A percentile compares a stretch with the other conserved stretches of the same genome.
phyloP scores from a whole-genome alignment of 23 tunicate species.

The Oikopleura dioica region DNA sequence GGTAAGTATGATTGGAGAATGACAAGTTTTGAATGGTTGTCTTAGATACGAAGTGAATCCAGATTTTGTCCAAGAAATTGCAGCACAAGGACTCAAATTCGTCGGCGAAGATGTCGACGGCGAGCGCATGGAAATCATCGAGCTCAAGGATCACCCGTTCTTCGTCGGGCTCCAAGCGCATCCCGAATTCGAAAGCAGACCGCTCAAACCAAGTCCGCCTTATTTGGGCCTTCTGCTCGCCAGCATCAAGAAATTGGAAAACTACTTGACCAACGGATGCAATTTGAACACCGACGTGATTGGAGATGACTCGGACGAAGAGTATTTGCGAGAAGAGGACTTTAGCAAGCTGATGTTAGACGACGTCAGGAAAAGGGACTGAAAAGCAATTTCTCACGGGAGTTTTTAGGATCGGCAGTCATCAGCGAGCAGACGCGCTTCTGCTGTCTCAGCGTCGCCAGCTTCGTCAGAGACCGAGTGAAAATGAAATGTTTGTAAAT shows the following conservation, averaged over 20 bases:
- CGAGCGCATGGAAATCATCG: slow-evolving; percentile 69
- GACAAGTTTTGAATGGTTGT: background rate
- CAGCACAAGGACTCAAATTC: slow-evolving; percentile 52
- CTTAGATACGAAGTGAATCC: slow-evolving; percentile 64
- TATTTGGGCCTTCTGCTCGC: slow-evolving; percentile 73
- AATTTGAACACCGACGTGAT: background rate
- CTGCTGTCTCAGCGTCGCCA: too few relatives aligned
- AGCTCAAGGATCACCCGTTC: slow-evolving; percentile 63
- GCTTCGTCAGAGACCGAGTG: too few relatives aligned
- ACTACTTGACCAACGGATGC: slow-evolving; percentile 35
- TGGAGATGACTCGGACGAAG: background rate
- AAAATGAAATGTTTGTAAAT: too few relatives aligned
- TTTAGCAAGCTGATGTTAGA: background rate
- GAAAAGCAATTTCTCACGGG: too few relatives aligned
- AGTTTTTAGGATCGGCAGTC: too few relatives aligned
- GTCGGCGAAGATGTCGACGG: slow-evolving; percentile 48
- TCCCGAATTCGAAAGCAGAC: slow-evolving; percentile 66
- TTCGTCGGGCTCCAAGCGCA: slow-evolving; percentile 83
- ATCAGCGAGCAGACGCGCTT: too few relatives aligned
- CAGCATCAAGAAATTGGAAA: slow-evolving; percentile 27
- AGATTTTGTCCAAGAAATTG: slow-evolving; percentile 28
- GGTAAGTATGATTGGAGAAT: background rate
- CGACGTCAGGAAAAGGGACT: background rate
- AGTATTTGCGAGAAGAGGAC: background rate
- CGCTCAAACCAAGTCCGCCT: slow-evolving; percentile 63